Base-by-base conservation (phyloP, 2,888 invertebrate genomes). In the Spatulosminthurus flaviceps region DNA sequence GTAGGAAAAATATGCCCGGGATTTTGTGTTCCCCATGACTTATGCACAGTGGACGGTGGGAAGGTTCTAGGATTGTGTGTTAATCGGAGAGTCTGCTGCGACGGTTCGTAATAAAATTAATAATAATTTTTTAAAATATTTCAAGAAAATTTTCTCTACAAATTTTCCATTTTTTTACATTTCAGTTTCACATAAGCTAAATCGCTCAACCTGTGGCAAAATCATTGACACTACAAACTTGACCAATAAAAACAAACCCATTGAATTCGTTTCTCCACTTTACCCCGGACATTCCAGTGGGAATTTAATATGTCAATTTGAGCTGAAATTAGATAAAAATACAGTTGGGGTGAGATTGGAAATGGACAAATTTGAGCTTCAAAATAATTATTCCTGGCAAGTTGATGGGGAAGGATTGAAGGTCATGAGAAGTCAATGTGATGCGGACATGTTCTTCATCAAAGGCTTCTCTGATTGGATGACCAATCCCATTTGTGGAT, bases 401-500 rank as follows among this genome's bases (percentile, higher is more conserved):
- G 41, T 1, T 28, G 61, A 26, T 28, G 29, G 28, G 29, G 4
- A 11, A 26, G 9, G 29, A 5, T 26, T 28, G 19, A 28, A 72
- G 4, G n/a, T n/a, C n/a, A n/a, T n/a, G n/a, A n/a, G n/a, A n/a
- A n/a, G n/a, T n/a, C 34, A 51, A 28, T 80, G 80, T 66, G 80
- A 80, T 34, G 66, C 80, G 19, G 80, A 80, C 19, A 51, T 80
- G 71, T 75, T 80, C 26, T 75, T 80, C 22, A 78, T 80, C 66
- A 69, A 71, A 60, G 80, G 80, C 19, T 80, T 78, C 29, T 80
- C 80, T 0, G 66, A 80, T 61, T 80, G 78, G 78, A 80, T 80
- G 80, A 74, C 80, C 0, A 78, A 80, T 66, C 34, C 80, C 0
- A 11, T 41, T 51, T 75, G 75, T 24, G 75, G 75, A 9, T 16